phyloP scores from a whole-genome alignment of 2,113 vertebrate species.

The Phocoena sinus region DNA sequence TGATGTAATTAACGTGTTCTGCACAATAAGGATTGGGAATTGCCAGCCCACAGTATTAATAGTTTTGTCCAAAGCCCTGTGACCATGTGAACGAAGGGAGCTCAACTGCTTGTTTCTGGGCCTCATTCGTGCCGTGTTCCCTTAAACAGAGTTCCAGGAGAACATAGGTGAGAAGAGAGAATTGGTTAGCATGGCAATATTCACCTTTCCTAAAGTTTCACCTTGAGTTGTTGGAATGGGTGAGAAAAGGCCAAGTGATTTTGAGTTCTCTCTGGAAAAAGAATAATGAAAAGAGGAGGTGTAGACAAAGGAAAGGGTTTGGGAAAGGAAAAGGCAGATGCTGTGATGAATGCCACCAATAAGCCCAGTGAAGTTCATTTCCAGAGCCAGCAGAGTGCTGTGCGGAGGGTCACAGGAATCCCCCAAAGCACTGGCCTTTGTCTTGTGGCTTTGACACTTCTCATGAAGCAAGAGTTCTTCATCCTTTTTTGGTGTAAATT shows the following conservation, averaged over 20 bases:
- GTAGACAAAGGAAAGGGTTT: background rate
- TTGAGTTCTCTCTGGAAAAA: background rate
- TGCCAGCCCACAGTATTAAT: background rate
- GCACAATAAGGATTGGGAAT: background rate
- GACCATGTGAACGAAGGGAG: background rate
- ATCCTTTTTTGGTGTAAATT: background rate
- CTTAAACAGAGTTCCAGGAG: background rate
- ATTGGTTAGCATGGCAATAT: background rate
- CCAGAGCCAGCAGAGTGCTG: background rate
- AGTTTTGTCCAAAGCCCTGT: background rate
- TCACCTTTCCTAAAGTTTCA: background rate
- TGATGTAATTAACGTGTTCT: background rate
- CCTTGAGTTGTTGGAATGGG: background rate
- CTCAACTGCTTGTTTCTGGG: background rate
- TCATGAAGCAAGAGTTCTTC: background rate
- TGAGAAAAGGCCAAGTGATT: background rate
- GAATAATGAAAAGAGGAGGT: background rate
- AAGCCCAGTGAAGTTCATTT: background rate
- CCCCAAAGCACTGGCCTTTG: background rate
- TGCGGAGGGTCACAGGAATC: accelerated
- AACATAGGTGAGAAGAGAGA: background rate
- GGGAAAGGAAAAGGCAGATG: background rate
- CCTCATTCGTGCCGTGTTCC: background rate
- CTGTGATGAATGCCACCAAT: background rate
- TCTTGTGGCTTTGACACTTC: background rate